A percentile compares a stretch with the other conserved stretches of the same genome.
Evolutionary conservation across 2,113 vertebrate species (phyloP).

Genomic region (Clupea harengus): DNA sequence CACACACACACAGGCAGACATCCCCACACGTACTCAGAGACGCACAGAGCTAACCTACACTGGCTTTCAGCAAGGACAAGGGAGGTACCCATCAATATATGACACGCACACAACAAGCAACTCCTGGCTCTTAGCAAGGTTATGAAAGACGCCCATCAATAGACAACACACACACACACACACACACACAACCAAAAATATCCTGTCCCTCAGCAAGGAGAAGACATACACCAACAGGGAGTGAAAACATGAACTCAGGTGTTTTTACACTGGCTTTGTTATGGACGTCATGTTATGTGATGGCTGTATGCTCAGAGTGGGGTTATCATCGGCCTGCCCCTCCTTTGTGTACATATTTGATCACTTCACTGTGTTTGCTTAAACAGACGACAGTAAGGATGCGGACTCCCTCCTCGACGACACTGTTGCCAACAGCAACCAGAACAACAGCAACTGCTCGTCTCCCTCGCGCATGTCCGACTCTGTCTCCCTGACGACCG

Average conservation of each 20-base stretch:
- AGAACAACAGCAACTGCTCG: conserved; percentile 98
- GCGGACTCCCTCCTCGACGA: conserved; percentile 92
- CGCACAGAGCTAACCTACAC: background rate
- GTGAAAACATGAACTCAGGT: background rate
- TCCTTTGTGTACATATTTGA: background rate
- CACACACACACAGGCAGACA: background rate
- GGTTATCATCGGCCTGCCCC: too few relatives aligned
- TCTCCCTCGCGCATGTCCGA: conserved; percentile 98
- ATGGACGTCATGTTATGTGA: background rate
- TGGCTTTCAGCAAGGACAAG: background rate
- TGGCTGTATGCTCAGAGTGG: background rate
- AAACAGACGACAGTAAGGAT: conserved; percentile 84
- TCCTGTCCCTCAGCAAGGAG: background rate
- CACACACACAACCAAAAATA: background rate
- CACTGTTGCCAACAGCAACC: conserved; percentile 93
- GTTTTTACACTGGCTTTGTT: background rate
- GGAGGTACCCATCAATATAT: background rate
- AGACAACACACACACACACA: background rate
- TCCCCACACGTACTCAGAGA: background rate
- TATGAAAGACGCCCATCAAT: background rate
- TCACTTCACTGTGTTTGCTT: conserved; percentile 48
- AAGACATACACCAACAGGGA: background rate
- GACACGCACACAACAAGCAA: background rate
- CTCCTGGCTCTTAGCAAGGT: background rate
- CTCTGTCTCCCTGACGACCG: conserved; percentile 95